phyloP scores from a whole-genome alignment of 1,140 invertebrate species.

The Cecropterus lyciades region DNA sequence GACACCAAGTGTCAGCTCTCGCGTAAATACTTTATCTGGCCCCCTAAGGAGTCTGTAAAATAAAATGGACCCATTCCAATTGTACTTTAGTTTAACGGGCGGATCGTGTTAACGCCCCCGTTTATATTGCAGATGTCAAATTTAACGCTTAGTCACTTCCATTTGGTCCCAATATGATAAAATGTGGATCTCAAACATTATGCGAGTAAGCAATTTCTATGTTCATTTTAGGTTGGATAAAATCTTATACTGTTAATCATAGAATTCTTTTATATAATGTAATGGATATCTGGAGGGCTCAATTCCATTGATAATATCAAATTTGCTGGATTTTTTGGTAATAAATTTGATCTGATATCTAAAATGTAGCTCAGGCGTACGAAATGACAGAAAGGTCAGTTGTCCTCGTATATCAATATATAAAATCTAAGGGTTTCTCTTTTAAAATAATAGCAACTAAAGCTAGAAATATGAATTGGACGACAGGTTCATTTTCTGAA shows the following conservation, averaged over 20 bases:
- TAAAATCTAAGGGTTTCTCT: too few relatives aligned
- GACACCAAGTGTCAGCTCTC: not conserved
- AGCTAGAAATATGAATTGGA: too few relatives aligned
- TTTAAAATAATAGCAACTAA: too few relatives aligned
- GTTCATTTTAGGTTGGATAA: not conserved
- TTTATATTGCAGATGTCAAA: conserved; percentile 15
- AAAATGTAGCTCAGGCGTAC: too few relatives aligned
- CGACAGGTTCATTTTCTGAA: too few relatives aligned
- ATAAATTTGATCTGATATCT: too few relatives aligned
- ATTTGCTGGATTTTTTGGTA: too few relatives aligned
- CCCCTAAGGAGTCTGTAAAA: conserved; percentile 26
- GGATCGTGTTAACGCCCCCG: conserved; percentile 21
- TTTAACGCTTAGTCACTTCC: conserved; percentile 21
- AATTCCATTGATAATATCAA: too few relatives aligned
- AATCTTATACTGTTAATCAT: not conserved
- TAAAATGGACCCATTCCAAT: conserved; percentile 19
- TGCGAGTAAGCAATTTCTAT: not conserved
- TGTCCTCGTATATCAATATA: too few relatives aligned
- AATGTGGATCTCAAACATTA: not conserved
- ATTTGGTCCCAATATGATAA: conserved; percentile 15
- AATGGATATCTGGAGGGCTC: not conserved
- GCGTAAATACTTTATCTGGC: conserved; percentile 30
- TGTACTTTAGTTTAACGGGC: conserved; percentile 26
- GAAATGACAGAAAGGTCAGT: too few relatives aligned
- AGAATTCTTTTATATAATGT: not conserved